phyloP scores from a whole-genome alignment of 2,797 vertebrate species.

The Muscicapa striata region DNA sequence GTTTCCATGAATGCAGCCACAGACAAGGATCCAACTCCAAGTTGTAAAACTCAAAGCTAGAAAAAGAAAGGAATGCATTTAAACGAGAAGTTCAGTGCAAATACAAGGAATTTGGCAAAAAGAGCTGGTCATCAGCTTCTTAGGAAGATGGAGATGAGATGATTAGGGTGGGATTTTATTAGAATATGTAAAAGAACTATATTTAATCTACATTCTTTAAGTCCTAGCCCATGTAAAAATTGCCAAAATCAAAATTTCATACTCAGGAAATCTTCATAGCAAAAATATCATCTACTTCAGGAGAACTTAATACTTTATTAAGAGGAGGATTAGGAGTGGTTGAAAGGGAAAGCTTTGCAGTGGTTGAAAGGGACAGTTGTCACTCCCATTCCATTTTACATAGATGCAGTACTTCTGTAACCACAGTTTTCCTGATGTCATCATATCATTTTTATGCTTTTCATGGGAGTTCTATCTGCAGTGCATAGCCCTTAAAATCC shows the following conservation, averaged over 20 bases:
- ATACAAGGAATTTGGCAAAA: background rate
- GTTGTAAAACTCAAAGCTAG: background rate
- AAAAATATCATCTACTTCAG: background rate
- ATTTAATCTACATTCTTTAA: background rate
- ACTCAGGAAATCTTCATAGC: background rate
- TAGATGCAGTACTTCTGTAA: background rate
- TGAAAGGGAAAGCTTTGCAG: background rate
- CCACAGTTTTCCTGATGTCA: background rate
- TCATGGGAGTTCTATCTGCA: background rate
- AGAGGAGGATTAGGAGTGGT: background rate
- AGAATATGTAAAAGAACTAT: background rate
- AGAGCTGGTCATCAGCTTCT: background rate
- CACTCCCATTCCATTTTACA: background rate
- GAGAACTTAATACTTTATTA: background rate
- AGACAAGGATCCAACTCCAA: background rate
- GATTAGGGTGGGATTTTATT: background rate
- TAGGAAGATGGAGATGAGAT: background rate
- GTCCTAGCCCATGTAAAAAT: background rate
- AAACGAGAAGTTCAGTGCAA: background rate
- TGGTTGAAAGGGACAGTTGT: background rate
- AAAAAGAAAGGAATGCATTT: background rate
- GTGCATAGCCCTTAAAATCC: background rate
- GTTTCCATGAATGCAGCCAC: background rate
- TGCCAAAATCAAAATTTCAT: background rate
- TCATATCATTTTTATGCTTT: background rate